These are phyloP conservation scores for Lithobates pipiens DNA, from an alignment of 2,797 vertebrate species.

Conservation along the genomic window DNA sequence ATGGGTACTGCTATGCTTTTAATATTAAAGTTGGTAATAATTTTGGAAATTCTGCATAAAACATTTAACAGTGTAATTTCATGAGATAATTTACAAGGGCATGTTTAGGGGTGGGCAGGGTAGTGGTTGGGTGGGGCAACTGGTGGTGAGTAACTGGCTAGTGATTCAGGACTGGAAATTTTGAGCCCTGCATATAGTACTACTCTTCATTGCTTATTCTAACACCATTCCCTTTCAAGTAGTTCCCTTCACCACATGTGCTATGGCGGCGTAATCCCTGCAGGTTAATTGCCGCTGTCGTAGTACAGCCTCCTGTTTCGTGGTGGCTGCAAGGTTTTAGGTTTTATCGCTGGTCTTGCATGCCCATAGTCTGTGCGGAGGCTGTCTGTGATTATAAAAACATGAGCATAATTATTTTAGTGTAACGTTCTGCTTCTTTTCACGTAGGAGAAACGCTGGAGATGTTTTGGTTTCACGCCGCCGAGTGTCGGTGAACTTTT, in stretches of 20 bases:
- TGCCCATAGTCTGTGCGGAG: background rate
- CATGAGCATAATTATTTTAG: background rate
- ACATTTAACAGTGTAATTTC: no score
- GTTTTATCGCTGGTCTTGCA: background rate
- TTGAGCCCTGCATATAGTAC: no score
- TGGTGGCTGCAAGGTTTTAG: background rate
- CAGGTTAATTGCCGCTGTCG: background rate
- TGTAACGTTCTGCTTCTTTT: constrained; percentile 4
- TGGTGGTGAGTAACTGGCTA: no score
- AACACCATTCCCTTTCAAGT: no score
- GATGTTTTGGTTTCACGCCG: constrained; percentile 1
- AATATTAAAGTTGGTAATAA: no score
- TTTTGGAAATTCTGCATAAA: no score
- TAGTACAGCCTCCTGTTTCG: background rate
- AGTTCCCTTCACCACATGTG: background rate
- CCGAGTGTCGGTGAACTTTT: constrained; percentile 11
- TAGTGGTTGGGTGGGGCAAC: no score
- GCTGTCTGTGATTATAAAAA: background rate
- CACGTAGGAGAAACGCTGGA: background rate
- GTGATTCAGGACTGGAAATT: no score
- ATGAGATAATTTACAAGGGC: no score
- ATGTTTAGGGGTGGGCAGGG: no score
- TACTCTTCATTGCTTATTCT: no score
- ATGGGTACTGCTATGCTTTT: no score
- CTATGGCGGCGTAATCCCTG: background rate